Evolutionary conservation across 2,888 invertebrate genomes (phyloP).

Genomic region (Noctua janthina): DNA sequence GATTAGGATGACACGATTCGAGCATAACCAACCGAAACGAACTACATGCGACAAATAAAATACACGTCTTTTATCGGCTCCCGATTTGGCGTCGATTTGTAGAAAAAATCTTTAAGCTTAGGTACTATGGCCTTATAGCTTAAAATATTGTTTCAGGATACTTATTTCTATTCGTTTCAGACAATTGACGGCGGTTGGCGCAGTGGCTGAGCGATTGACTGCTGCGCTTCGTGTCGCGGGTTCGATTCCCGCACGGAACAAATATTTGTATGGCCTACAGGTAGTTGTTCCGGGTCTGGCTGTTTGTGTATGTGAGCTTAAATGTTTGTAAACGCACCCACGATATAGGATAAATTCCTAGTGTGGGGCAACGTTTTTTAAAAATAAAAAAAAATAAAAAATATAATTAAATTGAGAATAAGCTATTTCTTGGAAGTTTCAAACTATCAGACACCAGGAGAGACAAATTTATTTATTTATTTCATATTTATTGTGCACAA

Average conservation of each 20-base stretch:
- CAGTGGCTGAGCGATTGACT: too few relatives aligned
- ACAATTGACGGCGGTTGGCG: too few relatives aligned
- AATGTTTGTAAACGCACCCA: too few relatives aligned
- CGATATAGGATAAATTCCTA: too few relatives aligned
- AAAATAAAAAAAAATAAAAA: too few relatives aligned
- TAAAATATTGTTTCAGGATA: background rate
- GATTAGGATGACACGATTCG: background rate
- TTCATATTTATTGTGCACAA: background rate
- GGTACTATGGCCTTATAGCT: background rate
- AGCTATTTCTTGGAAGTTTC: background rate
- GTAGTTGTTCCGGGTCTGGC: too few relatives aligned
- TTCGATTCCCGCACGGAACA: too few relatives aligned
- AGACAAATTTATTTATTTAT: background rate
- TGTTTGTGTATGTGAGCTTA: too few relatives aligned
- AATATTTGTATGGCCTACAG: too few relatives aligned
- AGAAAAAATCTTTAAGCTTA: background rate
- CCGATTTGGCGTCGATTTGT: background rate
- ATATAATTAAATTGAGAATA: background rate
- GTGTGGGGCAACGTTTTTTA: too few relatives aligned
- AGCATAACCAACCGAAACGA: background rate
- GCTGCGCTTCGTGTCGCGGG: too few relatives aligned
- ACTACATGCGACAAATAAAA: background rate
- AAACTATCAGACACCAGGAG: background rate
- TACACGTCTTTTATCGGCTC: background rate
- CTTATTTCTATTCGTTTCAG: background rate